These are phyloP conservation scores for Apamea monoglypha DNA, from an alignment of 2,888 invertebrate genomes.

Conservation along the genomic window DNA sequence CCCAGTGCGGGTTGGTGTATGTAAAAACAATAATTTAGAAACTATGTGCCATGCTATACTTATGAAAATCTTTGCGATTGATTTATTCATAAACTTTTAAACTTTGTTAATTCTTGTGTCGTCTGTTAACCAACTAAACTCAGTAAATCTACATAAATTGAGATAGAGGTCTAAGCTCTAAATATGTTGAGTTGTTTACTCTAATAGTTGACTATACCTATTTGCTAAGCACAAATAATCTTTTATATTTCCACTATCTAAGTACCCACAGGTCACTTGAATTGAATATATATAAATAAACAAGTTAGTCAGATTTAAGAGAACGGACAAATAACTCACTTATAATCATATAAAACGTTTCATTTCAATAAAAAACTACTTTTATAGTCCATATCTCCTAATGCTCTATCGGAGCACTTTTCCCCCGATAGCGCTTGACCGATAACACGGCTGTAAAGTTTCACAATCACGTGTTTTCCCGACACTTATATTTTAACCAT, in stretches of 20 bases:
- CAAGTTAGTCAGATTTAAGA: neutral
- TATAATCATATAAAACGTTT: constrained; percentile 14
- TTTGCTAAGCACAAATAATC: neutral
- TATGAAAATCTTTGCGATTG: neutral
- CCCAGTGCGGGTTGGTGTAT: too few relatives aligned
- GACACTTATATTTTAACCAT: constrained; percentile 44
- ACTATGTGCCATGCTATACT: neutral
- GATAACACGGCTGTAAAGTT: constrained; percentile 53
- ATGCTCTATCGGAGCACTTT: neutral
- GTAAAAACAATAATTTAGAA: constrained; percentile 1
- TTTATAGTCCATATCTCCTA: constrained; percentile 22
- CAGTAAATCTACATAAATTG: neutral
- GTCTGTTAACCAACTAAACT: neutral
- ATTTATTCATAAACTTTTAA: constrained; percentile 5
- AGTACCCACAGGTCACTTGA: neutral
- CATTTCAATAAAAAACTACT: constrained; percentile 10
- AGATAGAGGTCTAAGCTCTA: constrained; percentile 3
- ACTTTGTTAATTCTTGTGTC: neutral
- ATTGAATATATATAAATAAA: neutral
- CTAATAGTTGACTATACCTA: neutral
- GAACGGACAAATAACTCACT: neutral
- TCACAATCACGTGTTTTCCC: constrained; percentile 31
- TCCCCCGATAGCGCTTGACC: constrained; percentile 12
- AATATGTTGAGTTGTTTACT: neutral
- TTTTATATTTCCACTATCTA: neutral